phyloP scores from a whole-genome alignment of 1,140 invertebrate genomes.

The Bombus turneri region DNA sequence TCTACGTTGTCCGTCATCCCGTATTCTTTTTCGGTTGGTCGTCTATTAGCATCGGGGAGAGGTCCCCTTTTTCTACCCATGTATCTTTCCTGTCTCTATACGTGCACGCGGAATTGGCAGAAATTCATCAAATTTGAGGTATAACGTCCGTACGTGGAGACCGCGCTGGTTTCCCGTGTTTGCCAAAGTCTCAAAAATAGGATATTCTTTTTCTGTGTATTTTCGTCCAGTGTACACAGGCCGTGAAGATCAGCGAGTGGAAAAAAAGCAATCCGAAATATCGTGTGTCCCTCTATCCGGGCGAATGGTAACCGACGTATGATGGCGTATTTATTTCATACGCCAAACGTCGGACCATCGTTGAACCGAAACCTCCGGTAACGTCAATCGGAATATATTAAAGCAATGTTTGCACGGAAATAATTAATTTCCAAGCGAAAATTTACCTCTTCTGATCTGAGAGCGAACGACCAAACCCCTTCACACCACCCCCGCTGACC shows the following conservation, averaged over 20 bases:
- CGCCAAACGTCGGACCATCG: constrained; percentile 63
- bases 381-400: constrained; percentile 79
- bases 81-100: background rate
- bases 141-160: constrained; percentile 22
- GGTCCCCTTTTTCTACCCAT: no score
- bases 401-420: constrained; percentile 77
- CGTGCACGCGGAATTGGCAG: constrained; percentile 15
- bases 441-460: constrained; percentile 66
- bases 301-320: constrained; percentile 54
- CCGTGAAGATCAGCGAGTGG: constrained; percentile 56
- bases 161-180: constrained; percentile 34
- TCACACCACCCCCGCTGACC: background rate
- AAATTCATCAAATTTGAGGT: constrained; percentile 57
- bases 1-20: background rate
- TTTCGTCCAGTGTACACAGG: constrained; percentile 58
- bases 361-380: constrained; percentile 37
- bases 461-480: constrained; percentile 32
- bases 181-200: constrained; percentile 54
- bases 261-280: constrained; percentile 66
- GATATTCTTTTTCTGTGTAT: constrained; percentile 63
- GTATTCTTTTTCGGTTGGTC: background rate
- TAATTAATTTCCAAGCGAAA: constrained; percentile 78
- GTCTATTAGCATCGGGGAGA: background rate
- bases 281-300: constrained; percentile 45
- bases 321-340: constrained; percentile 69